phyloP scores from a whole-genome alignment of 2,797 vertebrate genomes.

The Chiloscyllium punctatum region DNA sequence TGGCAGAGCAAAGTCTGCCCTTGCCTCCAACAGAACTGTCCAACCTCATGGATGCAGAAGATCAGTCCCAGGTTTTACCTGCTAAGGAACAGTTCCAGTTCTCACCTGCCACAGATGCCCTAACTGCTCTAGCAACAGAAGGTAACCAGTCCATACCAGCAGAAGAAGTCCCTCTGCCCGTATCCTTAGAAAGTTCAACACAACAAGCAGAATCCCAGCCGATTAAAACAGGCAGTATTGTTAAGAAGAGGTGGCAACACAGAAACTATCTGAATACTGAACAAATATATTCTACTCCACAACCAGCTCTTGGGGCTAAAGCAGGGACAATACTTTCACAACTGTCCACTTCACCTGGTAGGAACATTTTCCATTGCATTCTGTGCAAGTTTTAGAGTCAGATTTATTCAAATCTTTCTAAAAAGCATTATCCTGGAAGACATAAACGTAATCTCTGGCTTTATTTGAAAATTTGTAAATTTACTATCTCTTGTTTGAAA shows the following conservation, averaged over 20 bases:
- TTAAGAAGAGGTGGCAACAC: background rate
- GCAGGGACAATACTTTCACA: background rate
- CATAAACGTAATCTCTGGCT: background rate
- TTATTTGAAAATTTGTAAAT: background rate
- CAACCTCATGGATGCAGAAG: background rate
- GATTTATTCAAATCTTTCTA: background rate
- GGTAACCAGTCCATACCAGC: background rate
- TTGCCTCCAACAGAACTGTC: background rate
- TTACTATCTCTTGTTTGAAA: too few species aligned
- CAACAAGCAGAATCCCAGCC: background rate
- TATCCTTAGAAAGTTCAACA: background rate
- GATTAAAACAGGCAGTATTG: background rate
- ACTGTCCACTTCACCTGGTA: conserved; percentile 18
- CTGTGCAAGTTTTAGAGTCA: background rate
- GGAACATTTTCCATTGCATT: background rate
- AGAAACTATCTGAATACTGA: background rate
- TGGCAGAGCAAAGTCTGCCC: background rate
- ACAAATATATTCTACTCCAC: background rate
- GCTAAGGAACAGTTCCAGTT: background rate
- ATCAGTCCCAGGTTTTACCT: background rate
- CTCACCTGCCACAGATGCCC: background rate
- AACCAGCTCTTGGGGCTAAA: background rate
- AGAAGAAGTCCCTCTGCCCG: background rate
- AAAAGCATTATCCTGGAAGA: background rate
- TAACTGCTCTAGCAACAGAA: background rate